These are phyloP conservation scores for Dicranocentrus wangi DNA, from an alignment of 2,888 invertebrate species.

Conservation along the genomic window DNA sequence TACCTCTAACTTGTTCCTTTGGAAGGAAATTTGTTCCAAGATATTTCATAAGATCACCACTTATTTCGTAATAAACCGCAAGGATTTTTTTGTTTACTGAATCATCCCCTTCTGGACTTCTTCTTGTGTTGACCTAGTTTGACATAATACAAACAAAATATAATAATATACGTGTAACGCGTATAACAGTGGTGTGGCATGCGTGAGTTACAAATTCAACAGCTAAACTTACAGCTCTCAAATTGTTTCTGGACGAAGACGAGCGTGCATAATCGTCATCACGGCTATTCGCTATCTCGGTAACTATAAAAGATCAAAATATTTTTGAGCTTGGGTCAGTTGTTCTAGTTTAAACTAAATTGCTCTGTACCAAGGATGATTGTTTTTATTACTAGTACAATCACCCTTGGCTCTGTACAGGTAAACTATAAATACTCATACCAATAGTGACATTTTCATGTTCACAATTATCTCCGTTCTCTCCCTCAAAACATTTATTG, in stretches of 20 bases:
- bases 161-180: neutral
- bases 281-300: neutral
- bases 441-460: slow-evolving; percentile 29
- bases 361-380: neutral
- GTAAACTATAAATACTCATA: too few species aligned
- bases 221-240: neutral
- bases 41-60: slow-evolving; percentile 44
- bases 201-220: too few species aligned
- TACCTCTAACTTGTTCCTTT: too few species aligned
- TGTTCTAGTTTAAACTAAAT: neutral
- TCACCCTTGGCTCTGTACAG: too few species aligned
- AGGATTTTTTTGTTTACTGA: slow-evolving; percentile 38
- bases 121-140: neutral
- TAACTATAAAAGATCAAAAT: neutral
- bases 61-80: slow-evolving; percentile 34
- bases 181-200: neutral
- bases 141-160: neutral
- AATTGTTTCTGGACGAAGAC: neutral
- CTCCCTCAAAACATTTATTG: neutral
- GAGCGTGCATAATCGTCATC: neutral
- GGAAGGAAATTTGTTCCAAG: slow-evolving; percentile 33
- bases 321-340: neutral
- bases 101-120: slow-evolving; percentile 13
- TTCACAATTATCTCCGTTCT: slow-evolving; percentile 17
- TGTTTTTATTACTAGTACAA: too few species aligned